phyloP scores from a whole-genome alignment of 2,888 invertebrate species.

The Heliconius hortense region DNA sequence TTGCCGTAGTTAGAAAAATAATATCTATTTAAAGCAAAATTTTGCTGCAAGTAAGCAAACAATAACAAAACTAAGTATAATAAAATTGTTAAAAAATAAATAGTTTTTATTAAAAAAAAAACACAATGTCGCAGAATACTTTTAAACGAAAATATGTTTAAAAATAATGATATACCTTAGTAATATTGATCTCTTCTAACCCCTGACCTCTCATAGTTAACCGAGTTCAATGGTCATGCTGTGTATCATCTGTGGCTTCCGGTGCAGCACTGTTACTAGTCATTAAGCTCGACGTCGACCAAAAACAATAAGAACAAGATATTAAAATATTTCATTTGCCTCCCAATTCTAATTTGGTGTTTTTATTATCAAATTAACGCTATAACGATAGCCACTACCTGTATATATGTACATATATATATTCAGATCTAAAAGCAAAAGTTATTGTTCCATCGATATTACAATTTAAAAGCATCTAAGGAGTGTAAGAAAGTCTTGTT shows the following conservation, averaged over 20 bases:
- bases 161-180: neutral
- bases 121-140: neutral
- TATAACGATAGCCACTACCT: neutral
- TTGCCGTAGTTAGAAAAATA: neutral
- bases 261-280: neutral
- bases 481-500: conserved; percentile 8
- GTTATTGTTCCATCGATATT: neutral
- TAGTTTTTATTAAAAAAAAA: neutral
- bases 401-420: neutral
- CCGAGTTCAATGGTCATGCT: conserved; percentile 9
- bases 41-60: no score
- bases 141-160: neutral
- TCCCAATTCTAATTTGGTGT: neutral
- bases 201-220: conserved; percentile 14
- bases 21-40: no score
- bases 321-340: neutral
- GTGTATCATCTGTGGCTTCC: conserved; percentile 14
- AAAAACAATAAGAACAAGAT: neutral
- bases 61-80: no score
- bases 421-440: conserved; percentile 14
- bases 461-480: neutral
- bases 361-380: neutral
- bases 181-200: conserved; percentile 6
- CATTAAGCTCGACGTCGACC: neutral
- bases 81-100: no score